Base-by-base conservation (phyloP, 1,140 invertebrate genomes). In the Lordiphosa stackelbergi region DNA sequence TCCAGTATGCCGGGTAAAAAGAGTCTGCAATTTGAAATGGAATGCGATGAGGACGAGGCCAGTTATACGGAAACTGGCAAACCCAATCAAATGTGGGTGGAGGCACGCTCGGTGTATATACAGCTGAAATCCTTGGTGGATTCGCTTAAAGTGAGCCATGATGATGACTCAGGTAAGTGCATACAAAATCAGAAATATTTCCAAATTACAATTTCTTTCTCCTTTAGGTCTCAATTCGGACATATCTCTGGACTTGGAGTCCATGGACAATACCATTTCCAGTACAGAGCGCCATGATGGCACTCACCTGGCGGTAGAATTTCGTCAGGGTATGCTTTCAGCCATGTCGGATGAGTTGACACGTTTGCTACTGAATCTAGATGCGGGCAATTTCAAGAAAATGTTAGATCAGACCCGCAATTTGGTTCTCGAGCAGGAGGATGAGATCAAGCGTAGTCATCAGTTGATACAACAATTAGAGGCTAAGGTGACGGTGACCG, bases 381-480 rank as follows among this genome's bases (percentile, higher is more conserved):
- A 94, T 74, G 90, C 95, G 0, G 94, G 95, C 22, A 90, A 94
- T 40, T 91, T 95, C 48, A 91, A 93, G n/a, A 94, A 96, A 57
- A 93, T 95, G 66, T 88, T 95, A 28, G 94, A 95, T 31, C 91
- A 93, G 51, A 91, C 93, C 8, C 91, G 93, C 37, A 90, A 93
- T 1, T 91, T 94, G 41, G 90, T 95, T 1, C 89, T 93, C 38
- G 93, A 95, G 63, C 90, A 93, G 53, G 93, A 94, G 69, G 91
- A 94, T 1, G 94, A 96, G 86, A 90, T 96, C 7, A 94, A 95
- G 70, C 91, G 93, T 68, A 92, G 94, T 62, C 92, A 93, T 43
- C 94, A 96, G 53, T 90, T 93, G 13, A 91, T 96, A 22, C 91
- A 94, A 63, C 93, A 96, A 51, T 89, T 95, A 34, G 94, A 93